Conservation (phyloP, 2,113 vertebrate species). For the Corythornis cristatus region DNA sequence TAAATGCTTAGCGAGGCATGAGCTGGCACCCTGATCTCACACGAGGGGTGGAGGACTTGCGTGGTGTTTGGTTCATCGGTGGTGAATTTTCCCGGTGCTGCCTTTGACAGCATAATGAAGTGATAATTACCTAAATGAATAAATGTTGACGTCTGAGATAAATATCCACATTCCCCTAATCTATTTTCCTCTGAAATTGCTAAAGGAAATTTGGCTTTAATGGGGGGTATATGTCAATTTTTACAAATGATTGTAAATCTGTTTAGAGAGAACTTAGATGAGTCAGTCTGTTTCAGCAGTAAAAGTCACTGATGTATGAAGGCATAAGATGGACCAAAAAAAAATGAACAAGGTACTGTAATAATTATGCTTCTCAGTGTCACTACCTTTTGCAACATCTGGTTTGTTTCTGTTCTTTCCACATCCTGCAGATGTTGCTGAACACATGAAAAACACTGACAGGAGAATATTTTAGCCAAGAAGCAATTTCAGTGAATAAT, state of each 20-base stretch:
- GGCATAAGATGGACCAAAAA: slow-evolving; percentile 49
- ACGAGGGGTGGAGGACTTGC: slow-evolving; percentile 32
- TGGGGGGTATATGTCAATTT: slow-evolving; percentile 73
- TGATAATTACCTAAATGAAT: slow-evolving; percentile 84
- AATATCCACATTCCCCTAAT: slow-evolving; percentile 79
- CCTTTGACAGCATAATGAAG: slow-evolving; percentile 79
- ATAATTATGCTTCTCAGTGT: slow-evolving; percentile 75
- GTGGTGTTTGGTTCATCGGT: slow-evolving; percentile 49
- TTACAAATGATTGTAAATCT: slow-evolving; percentile 76
- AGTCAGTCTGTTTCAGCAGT: slow-evolving; percentile 61
- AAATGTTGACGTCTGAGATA: slow-evolving; percentile 82
- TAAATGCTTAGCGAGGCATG: slow-evolving; percentile 32
- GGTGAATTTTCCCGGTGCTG: slow-evolving; percentile 52
- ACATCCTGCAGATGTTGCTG: slow-evolving; percentile 83
- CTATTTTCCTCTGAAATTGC: slow-evolving; percentile 78
- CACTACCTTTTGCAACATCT: slow-evolving; percentile 83
- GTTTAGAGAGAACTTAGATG: slow-evolving; percentile 63
- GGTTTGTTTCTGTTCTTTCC: slow-evolving; percentile 79
- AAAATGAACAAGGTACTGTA: slow-evolving; percentile 53
- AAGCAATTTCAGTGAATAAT: slow-evolving; percentile 75
- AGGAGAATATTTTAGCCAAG: slow-evolving; percentile 74
- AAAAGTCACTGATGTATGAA: slow-evolving; percentile 72
- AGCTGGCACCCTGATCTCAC: slow-evolving; percentile 38
- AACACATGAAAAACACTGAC: slow-evolving; percentile 74
- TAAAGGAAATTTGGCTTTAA: slow-evolving; percentile 82